phyloP scores from a whole-genome alignment of 2,797 vertebrate species.

The Chelmon rostratus region DNA sequence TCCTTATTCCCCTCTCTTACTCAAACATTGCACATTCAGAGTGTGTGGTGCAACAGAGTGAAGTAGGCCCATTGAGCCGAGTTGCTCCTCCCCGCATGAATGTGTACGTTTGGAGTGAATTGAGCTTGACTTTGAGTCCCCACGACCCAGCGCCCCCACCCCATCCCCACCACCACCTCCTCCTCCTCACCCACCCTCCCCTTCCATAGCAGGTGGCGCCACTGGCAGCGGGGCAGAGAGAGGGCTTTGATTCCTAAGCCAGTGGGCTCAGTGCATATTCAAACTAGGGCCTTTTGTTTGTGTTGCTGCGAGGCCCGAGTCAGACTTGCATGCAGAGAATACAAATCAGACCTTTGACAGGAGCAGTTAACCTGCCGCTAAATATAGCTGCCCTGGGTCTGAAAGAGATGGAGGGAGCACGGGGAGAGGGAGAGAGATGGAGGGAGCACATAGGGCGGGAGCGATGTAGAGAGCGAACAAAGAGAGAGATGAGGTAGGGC shows the following conservation, averaged over 20 bases:
- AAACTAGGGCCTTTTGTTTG: constrained; percentile 86
- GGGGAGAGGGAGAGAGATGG: constrained; percentile 57
- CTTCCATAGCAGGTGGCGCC: constrained; percentile 83
- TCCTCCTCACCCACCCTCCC: constrained; percentile 44
- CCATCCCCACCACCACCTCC: constrained; percentile 2
- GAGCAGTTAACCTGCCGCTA: constrained; percentile 86
- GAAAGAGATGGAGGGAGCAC: constrained; percentile 71
- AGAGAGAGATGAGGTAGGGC: constrained; percentile 48
- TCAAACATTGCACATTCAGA: constrained; percentile 50
- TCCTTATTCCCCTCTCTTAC: constrained; percentile 26
- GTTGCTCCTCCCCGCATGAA: constrained; percentile 50
- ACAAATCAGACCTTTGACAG: constrained; percentile 88
- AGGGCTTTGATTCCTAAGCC: constrained; percentile 83
- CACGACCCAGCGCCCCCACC: constrained; percentile 3
- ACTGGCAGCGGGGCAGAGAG: constrained; percentile 79
- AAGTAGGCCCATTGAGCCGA: constrained; percentile 56
- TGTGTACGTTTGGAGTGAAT: constrained; percentile 63
- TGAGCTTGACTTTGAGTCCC: constrained; percentile 70
- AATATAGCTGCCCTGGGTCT: constrained; percentile 85
- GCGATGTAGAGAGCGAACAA: constrained; percentile 58
- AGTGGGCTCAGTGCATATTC: constrained; percentile 84
- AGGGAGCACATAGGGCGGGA: constrained; percentile 61
- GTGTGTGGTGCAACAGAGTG: constrained; percentile 52
- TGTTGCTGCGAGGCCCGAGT: constrained; percentile 81
- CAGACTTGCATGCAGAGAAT: constrained; percentile 84